Evolutionary conservation across 2,888 invertebrate species (phyloP).

Genomic region (Ecliptopera silaceata): DNA sequence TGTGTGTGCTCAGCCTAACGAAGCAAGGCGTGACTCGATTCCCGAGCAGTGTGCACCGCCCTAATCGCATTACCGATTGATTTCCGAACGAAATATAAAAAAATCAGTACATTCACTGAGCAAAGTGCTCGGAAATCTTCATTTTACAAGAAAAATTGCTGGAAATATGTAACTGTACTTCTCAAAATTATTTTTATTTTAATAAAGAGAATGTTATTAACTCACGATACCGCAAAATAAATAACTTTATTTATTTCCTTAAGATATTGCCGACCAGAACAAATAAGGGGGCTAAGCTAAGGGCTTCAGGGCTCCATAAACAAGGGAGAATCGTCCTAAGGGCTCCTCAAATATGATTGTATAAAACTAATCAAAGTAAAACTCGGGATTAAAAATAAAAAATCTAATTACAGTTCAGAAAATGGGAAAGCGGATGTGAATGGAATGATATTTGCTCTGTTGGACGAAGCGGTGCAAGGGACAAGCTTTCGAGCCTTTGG

Average conservation of each 20-base stretch:
- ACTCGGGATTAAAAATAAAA: conserved; percentile 31
- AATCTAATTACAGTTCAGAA: conserved; percentile 48
- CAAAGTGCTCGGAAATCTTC: background rate
- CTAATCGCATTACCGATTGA: conserved; percentile 48
- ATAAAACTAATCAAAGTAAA: conserved; percentile 34
- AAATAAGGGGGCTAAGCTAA: conserved; percentile 13
- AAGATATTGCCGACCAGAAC: conserved; percentile 20
- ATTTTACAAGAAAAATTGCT: background rate
- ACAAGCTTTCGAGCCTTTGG: background rate
- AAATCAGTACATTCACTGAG: conserved; percentile 13
- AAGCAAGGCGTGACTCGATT: conserved; percentile 57
- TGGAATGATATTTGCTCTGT: conserved; percentile 61
- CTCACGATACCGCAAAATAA: background rate
- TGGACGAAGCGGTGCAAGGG: conserved; percentile 37
- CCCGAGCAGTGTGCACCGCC: conserved; percentile 42
- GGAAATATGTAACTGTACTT: too few relatives aligned
- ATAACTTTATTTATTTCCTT: conserved; percentile 5
- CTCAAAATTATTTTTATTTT: background rate
- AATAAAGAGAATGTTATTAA: background rate
- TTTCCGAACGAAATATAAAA: conserved; percentile 38
- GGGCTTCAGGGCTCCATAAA: conserved; percentile 4
- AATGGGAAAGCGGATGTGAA: conserved; percentile 53
- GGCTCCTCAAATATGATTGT: conserved; percentile 20
- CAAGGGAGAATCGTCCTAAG: conserved; percentile 18
- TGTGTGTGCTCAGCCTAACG: conserved; percentile 56